Conservation (phyloP, 2,113 vertebrate genomes). For the Pimephales promelas region DNA sequence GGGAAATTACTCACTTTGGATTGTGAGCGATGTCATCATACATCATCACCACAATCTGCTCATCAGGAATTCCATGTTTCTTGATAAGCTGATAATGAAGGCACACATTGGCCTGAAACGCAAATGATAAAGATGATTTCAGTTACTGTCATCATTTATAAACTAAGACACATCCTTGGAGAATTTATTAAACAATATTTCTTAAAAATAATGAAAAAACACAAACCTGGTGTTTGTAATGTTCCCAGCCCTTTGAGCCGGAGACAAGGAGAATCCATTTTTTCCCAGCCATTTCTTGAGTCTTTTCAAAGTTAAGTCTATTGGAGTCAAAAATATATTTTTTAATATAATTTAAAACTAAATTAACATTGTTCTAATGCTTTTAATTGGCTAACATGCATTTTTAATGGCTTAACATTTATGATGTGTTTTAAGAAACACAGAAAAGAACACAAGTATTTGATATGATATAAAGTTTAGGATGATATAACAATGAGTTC, state of each 20-base stretch:
- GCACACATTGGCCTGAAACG: constrained; percentile 78
- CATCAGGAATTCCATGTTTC: constrained; percentile 79
- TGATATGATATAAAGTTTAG: background rate
- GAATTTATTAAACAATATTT: background rate
- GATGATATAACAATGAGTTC: background rate
- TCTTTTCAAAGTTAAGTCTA: background rate
- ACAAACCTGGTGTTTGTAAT: background rate
- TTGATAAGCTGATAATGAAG: constrained; percentile 81
- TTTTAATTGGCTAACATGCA: background rate
- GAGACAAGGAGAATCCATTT: background rate
- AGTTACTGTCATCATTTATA: background rate
- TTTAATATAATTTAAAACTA: too few relatives aligned
- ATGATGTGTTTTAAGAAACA: background rate
- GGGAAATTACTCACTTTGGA: constrained; percentile 61
- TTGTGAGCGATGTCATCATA: constrained; percentile 80
- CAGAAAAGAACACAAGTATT: background rate
- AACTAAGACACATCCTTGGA: background rate
- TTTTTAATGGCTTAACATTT: background rate
- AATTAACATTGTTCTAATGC: background rate
- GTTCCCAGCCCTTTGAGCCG: background rate
- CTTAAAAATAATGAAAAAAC: background rate
- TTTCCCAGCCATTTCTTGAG: background rate
- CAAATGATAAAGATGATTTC: background rate
- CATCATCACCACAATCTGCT: constrained; percentile 85
- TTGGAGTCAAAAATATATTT: background rate